A percentile compares a stretch with the other conserved stretches of the same genome.
These are phyloP conservation scores for Thalassaphorura encarpata DNA, from an alignment of 1,140 invertebrate species.

Conservation along the genomic window DNA sequence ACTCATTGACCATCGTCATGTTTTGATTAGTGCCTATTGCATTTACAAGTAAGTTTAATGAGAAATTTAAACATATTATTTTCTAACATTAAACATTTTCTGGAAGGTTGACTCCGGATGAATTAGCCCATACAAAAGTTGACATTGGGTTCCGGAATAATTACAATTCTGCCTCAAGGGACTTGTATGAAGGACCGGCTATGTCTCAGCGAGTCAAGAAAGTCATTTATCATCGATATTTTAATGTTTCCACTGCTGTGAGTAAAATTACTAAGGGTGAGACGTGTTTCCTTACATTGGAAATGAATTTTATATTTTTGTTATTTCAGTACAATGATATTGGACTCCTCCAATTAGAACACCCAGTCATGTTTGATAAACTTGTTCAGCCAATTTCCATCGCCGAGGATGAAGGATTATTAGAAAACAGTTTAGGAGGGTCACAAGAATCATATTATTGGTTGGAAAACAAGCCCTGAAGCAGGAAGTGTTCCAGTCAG, in stretches of 20 bases:
- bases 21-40: slow-evolving; percentile 19
- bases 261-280: not conserved
- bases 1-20: slow-evolving; percentile 15
- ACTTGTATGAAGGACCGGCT: slow-evolving; percentile 13
- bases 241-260: slow-evolving; percentile 9
- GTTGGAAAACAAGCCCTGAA: slow-evolving; percentile 5
- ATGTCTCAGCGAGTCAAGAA: slow-evolving; percentile 14
- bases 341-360: slow-evolving; percentile 68
- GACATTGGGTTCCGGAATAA: slow-evolving; percentile 17
- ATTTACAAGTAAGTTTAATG: slow-evolving; percentile 15
- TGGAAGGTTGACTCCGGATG: slow-evolving; percentile 8
- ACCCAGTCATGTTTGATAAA: slow-evolving; percentile 60
- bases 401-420: slow-evolving; percentile 6
- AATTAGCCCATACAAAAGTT: slow-evolving; percentile 20
- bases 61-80: not conserved
- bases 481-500: not conserved
- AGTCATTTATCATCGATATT: slow-evolving; percentile 21
- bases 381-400: slow-evolving; percentile 61
- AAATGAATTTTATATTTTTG: slow-evolving; percentile 5
- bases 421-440: slow-evolving; percentile 19
- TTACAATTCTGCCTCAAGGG: slow-evolving; percentile 1
- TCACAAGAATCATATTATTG: slow-evolving; percentile 21
- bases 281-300: not conserved
- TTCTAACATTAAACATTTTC: not conserved
- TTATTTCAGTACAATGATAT: slow-evolving; percentile 68